These are phyloP conservation scores for Madoqua kirkii DNA, from an alignment of 2,113 vertebrate genomes.

Conservation along the genomic window DNA sequence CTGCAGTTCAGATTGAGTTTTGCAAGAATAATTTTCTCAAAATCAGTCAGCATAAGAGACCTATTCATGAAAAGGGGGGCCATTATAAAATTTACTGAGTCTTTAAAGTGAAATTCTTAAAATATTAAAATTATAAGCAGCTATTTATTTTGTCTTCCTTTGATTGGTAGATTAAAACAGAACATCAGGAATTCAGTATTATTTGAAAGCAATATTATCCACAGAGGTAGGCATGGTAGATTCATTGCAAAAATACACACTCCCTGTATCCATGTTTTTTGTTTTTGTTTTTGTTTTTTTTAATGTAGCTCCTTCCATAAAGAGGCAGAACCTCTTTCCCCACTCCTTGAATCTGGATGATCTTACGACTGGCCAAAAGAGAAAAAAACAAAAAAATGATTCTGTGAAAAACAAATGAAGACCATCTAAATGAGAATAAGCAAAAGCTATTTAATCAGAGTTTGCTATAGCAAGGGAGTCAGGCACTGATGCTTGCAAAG, in stretches of 20 bases:
- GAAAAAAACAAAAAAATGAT: not conserved
- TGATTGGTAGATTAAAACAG: not conserved
- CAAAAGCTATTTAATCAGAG: not conserved
- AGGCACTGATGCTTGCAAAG: not conserved
- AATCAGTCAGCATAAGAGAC: not conserved
- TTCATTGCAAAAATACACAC: not conserved
- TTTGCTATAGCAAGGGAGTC: not conserved
- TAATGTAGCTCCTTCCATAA: not conserved
- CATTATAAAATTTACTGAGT: not conserved
- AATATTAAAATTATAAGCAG: not conserved
- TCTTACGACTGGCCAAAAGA: not conserved
- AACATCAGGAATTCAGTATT: not conserved
- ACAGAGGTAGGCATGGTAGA: not conserved
- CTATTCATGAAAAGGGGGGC: not conserved
- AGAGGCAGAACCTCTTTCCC: rapidly evolving
- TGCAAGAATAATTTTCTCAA: not conserved
- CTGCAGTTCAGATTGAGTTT: not conserved
- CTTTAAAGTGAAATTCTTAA: not conserved
- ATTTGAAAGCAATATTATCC: not conserved
- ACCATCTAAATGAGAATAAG: not conserved
- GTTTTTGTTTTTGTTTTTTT: not conserved
- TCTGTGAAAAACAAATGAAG: not conserved
- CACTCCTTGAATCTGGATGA: not conserved
- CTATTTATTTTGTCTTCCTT: not conserved
- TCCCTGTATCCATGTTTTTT: not conserved